Evolutionary conservation across 2,113 vertebrate genomes (phyloP), one percentile per base, ranked within the genome.

Genomic region (Phrynosoma platyrhinos): DNA sequence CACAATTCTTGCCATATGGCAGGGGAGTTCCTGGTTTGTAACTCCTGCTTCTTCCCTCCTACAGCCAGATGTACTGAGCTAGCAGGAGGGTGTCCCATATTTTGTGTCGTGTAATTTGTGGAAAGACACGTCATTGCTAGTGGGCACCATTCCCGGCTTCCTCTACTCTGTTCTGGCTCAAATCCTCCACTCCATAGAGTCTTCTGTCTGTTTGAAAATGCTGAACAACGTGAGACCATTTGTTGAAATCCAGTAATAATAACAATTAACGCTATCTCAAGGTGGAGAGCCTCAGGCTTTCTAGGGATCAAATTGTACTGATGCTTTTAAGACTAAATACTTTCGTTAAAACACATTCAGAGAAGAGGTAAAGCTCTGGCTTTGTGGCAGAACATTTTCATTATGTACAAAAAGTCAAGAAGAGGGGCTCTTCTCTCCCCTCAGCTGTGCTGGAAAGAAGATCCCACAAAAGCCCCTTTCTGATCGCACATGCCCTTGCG

Each of bases 1-100:
- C 12, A 16, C 47, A 64, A 21, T 20, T 21, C 36, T 83, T 36
- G 85, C 79, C 75, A 90, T 62, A 69, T 52, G 75, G 36, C 12
- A 16, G 53, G 84, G 80, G 85, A 90, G 53, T 71, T 79, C 85
- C 79, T 66, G 36, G 14, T 77, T 74, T 42, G 30, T 20, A 40
- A 18, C 66, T 4, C 20, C 77, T 71, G 9, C 21, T 32, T 32
- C 21, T 55, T 52, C 30, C 80, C 74, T 79, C 80, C 32, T 18
- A 79, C 74, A 14, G 21, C 62, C 84, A 83, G 79, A 62, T 83
- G 74, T 9, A 18, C 27, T 8, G 14, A 82, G n/a, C 14, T n/a
- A 36, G 64, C 32, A 14, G 72, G 42, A 69, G 80, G 66, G 52
- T 53, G 21, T 52, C 66, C 81, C 66, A 64, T 27, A 62, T 30